Conservation (phyloP, 2,888 invertebrate genomes). For the Lobophora halterata region DNA sequence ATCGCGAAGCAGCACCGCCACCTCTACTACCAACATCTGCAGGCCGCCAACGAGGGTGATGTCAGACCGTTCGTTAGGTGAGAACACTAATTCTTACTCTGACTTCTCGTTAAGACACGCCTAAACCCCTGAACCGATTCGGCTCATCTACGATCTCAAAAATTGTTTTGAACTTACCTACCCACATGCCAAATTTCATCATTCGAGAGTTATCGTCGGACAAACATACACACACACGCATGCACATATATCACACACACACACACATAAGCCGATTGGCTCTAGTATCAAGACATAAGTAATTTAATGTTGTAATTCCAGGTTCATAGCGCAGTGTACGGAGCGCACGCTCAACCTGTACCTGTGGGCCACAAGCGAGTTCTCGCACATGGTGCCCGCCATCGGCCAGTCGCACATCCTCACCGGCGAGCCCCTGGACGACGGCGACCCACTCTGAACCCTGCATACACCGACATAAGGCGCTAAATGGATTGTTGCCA, state of each 20-base stretch:
- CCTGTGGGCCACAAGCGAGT: slow-evolving; percentile 90
- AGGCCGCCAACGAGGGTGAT: slow-evolving; percentile 96
- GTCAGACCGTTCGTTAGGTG: slow-evolving; percentile 93
- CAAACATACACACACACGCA: too few relatives aligned
- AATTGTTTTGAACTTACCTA: too few relatives aligned
- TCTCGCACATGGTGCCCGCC: slow-evolving; percentile 84
- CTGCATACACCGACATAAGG: slow-evolving; percentile 1
- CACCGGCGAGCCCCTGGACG: slow-evolving; percentile 59
- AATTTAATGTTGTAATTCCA: too few relatives aligned
- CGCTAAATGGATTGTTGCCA: slow-evolving; percentile 12
- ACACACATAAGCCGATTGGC: too few relatives aligned
- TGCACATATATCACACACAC: too few relatives aligned
- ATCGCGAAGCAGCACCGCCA: slow-evolving; percentile 93
- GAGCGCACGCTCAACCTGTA: slow-evolving; percentile 94
- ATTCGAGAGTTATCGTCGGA: too few relatives aligned
- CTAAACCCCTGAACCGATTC: too few relatives aligned
- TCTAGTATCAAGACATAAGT: too few relatives aligned
- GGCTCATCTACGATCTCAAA: too few relatives aligned
- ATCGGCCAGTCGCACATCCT: slow-evolving; percentile 76
- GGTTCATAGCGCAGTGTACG: slow-evolving; percentile 96
- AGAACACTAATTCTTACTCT: slow-evolving; percentile 13
- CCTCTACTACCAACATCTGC: slow-evolving; percentile 93
- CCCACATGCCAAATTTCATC: too few relatives aligned
- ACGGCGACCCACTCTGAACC: slow-evolving; percentile 57
- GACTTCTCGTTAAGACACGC: too few relatives aligned